These are phyloP conservation scores for Acyrthosiphon pisum DNA, from an alignment of 1,140 invertebrate genomes.

Conservation along the genomic window DNA sequence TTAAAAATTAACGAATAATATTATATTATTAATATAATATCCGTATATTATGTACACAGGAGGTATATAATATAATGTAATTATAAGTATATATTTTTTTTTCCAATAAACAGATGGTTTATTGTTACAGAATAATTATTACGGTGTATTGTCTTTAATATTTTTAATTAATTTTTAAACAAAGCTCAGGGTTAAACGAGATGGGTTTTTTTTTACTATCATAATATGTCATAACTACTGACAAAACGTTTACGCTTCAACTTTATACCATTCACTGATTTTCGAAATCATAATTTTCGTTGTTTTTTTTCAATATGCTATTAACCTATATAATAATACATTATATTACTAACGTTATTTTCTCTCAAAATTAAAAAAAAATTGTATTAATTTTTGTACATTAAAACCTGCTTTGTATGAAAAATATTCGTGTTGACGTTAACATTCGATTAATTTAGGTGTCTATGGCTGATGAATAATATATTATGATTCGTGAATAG, in stretches of 20 bases:
- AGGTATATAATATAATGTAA: not conserved
- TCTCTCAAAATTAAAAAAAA: not conserved
- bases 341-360: not conserved
- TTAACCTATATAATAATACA: not conserved
- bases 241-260: not conserved
- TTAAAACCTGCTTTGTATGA: not conserved
- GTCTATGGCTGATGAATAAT: not conserved
- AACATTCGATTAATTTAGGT: not conserved
- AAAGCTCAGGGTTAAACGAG: not conserved
- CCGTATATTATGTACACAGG: not conserved
- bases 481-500: not conserved
- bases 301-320: not conserved
- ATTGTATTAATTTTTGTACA: not conserved
- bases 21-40: not conserved
- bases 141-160: not conserved
- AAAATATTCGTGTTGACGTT: not conserved
- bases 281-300: not conserved
- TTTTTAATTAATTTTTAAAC: constrained; percentile 45
- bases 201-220: not conserved
- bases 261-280: not conserved
- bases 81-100: not conserved
- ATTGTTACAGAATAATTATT: constrained; percentile 12
- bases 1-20: not conserved
- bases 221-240: not conserved
- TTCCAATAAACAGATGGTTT: not conserved